phyloP scores from a whole-genome alignment of 1,140 invertebrate species.

The Chironomus striatipennis region DNA sequence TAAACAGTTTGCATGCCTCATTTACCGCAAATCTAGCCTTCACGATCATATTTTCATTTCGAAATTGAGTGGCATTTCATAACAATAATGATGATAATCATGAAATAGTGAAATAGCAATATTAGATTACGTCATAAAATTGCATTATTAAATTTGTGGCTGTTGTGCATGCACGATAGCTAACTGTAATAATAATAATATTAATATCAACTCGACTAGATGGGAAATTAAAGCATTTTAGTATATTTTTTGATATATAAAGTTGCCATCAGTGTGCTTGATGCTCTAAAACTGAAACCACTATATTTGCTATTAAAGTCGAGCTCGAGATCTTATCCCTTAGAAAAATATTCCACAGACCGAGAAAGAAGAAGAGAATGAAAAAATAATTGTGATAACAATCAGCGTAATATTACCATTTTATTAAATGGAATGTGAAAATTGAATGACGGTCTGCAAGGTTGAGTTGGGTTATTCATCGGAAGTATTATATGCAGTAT shows the following conservation, averaged over 20 bases:
- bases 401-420: constrained; percentile 8
- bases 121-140: constrained; percentile 14
- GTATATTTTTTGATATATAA: no score
- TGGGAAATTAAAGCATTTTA: no score
- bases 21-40: neutral
- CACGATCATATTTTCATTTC: neutral
- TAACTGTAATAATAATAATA: neutral
- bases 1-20: neutral
- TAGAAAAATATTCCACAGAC: neutral
- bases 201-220: neutral
- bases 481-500: constrained; percentile 8
- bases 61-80: constrained; percentile 8
- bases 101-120: neutral
- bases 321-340: no score
- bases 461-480: neutral
- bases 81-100: neutral
- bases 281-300: no score
- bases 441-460: neutral
- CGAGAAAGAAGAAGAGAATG: neutral
- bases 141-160: neutral
- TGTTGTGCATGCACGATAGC: neutral
- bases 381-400: neutral
- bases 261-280: no score
- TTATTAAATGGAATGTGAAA: constrained; percentile 9
- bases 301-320: no score